A percentile compares a stretch with the other conserved stretches of the same genome.
Evolutionary conservation across 2,888 invertebrate species (phyloP).

Genomic region (Tuberolachnus salignus): DNA sequence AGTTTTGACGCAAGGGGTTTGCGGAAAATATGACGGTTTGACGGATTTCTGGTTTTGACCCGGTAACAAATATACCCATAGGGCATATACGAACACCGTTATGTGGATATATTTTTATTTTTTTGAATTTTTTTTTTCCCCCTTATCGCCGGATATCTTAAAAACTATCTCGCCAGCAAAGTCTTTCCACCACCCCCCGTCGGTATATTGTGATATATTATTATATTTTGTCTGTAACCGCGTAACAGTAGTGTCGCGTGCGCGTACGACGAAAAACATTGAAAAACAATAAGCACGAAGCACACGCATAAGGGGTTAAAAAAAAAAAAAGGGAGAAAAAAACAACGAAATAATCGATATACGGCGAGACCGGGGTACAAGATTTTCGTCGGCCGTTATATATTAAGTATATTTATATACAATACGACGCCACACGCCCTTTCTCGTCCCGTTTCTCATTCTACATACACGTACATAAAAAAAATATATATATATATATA

Average conservation of each 20-base stretch:
- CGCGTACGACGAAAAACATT: not conserved
- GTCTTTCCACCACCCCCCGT: not conserved
- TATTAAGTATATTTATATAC: too few relatives aligned
- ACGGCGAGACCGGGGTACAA: not conserved
- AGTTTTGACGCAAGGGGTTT: too few relatives aligned
- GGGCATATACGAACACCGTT: too few relatives aligned
- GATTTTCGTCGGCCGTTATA: not conserved
- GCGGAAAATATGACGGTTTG: too few relatives aligned
- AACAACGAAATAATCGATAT: constrained; percentile 7
- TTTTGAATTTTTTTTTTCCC: not conserved
- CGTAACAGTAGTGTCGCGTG: too few relatives aligned
- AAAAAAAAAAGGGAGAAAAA: not conserved
- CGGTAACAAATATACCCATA: too few relatives aligned
- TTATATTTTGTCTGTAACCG: too few relatives aligned
- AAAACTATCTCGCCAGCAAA: too few relatives aligned
- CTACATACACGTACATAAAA: not conserved
- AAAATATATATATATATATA: not conserved
- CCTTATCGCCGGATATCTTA: not conserved
- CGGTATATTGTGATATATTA: too few relatives aligned
- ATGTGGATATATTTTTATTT: too few relatives aligned
- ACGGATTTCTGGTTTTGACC: too few relatives aligned
- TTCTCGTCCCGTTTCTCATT: not conserved
- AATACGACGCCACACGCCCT: not conserved
- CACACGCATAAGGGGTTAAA: not conserved
- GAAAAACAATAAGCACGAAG: not conserved